Percentiles rank a stretch among this genome's conserved stretches.
phyloP scores from a whole-genome alignment of 2,888 invertebrate species.

The Trichogramma evanescens region DNA sequence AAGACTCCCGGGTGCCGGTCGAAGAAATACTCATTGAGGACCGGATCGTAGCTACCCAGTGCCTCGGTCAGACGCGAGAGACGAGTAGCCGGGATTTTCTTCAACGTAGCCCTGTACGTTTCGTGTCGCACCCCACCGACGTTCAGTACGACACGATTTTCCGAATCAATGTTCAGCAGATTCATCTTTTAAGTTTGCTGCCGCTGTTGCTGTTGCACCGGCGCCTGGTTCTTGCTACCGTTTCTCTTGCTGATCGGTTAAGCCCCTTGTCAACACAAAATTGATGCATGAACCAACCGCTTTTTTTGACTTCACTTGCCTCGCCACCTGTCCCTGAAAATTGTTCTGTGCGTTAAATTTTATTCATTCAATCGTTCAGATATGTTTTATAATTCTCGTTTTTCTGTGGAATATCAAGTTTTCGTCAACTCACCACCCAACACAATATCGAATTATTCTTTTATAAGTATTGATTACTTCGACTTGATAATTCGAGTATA shows the following conservation, averaged over 20 bases:
- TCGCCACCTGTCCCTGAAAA: background rate
- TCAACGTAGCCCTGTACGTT: conserved; percentile 90
- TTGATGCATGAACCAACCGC: conserved; percentile 10
- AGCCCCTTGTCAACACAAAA: background rate
- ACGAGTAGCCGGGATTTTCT: conserved; percentile 95
- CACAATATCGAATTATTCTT: no score
- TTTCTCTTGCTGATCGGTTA: conserved; percentile 14
- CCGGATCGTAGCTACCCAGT: conserved; percentile 97
- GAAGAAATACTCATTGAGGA: conserved; percentile 99
- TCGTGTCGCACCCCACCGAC: conserved; percentile 98
- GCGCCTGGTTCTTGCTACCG: conserved; percentile 43
- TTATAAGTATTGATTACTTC: background rate
- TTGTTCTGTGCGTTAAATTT: no score
- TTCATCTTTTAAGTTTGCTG: conserved; percentile 58
- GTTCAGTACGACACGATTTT: conserved; percentile 97
- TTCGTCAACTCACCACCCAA: no score
- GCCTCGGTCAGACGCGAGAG: conserved; percentile 92
- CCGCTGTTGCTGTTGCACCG: conserved; percentile 14
- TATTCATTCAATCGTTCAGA: no score
- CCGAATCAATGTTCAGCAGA: conserved; percentile 90
- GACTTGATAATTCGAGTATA: background rate
- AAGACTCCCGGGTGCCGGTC: conserved; percentile 95
- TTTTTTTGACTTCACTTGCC: conserved; percentile 7
- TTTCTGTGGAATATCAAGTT: no score
- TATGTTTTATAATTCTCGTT: no score